Percentiles rank a stretch among this genome's conserved stretches.
Evolutionary conservation across 2,797 vertebrate species (phyloP).

Genomic region (Rhinichthys osculus): DNA sequence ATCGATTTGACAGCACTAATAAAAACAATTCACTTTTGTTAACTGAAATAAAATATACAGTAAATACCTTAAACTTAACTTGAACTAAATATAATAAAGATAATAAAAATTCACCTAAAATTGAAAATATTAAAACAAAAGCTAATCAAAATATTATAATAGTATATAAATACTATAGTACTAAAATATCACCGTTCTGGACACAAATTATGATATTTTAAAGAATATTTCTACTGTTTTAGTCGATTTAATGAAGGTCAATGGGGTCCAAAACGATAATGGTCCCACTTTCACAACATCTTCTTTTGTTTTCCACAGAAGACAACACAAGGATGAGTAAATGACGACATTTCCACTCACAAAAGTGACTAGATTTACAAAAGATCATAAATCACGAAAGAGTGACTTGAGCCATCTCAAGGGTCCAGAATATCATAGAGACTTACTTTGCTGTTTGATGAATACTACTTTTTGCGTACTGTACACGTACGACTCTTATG

Average conservation of each 20-base stretch:
- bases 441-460: too few species aligned
- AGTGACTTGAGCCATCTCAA: neutral
- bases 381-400: neutral
- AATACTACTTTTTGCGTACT: too few species aligned
- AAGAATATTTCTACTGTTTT: neutral
- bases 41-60: neutral
- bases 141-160: neutral
- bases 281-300: neutral
- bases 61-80: neutral
- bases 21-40: neutral
- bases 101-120: neutral
- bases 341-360: neutral
- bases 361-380: neutral
- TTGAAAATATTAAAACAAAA: neutral
- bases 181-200: neutral
- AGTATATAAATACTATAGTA: neutral
- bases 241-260: neutral
- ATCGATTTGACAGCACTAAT: neutral
- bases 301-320: slow-evolving; percentile 3
- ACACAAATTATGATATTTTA: neutral
- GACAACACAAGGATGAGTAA: neutral
- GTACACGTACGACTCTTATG: neutral
- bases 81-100: neutral
- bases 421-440: neutral
- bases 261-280: neutral